Conservation (phyloP, 2,888 invertebrate genomes). For the Notodonta ziczac region DNA sequence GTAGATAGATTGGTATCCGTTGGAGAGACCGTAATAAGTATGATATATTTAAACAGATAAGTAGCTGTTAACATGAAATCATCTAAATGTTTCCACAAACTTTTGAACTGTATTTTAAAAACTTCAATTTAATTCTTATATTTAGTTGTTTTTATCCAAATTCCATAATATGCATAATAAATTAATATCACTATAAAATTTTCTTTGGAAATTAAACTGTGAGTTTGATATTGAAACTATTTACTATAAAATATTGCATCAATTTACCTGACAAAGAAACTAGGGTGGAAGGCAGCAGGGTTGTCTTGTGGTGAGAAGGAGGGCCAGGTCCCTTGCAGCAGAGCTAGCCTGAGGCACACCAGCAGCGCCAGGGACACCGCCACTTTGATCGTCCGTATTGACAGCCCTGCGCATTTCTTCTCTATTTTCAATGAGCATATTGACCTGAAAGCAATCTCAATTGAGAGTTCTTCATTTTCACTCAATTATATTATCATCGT, state of each 20-base stretch:
- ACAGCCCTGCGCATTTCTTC: conserved; percentile 80
- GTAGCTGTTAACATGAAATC: no score
- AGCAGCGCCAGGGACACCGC: conserved; percentile 87
- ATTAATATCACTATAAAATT: no score
- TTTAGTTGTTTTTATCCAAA: no score
- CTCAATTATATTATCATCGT: no score
- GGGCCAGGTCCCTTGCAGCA: conserved; percentile 92
- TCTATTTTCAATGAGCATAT: conserved; percentile 70
- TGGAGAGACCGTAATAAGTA: background rate
- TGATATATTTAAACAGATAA: no score
- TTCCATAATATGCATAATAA: no score
- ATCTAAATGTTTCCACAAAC: no score
- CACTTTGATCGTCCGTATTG: conserved; percentile 86
- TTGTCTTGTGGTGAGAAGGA: conserved; percentile 94
- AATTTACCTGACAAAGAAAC: conserved; percentile 88
- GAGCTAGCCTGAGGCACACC: conserved; percentile 88
- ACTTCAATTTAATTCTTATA: no score
- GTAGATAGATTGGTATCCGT: background rate
- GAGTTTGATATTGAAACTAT: no score
- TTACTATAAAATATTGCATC: background rate
- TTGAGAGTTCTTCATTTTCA: no score
- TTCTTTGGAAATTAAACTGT: no score
- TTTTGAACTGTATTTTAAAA: no score
- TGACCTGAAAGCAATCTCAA: conserved; percentile 53
- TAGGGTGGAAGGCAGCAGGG: conserved; percentile 92